Evolutionary conservation across 2,113 vertebrate species (phyloP).

Genomic region (Pogona vitticeps): DNA sequence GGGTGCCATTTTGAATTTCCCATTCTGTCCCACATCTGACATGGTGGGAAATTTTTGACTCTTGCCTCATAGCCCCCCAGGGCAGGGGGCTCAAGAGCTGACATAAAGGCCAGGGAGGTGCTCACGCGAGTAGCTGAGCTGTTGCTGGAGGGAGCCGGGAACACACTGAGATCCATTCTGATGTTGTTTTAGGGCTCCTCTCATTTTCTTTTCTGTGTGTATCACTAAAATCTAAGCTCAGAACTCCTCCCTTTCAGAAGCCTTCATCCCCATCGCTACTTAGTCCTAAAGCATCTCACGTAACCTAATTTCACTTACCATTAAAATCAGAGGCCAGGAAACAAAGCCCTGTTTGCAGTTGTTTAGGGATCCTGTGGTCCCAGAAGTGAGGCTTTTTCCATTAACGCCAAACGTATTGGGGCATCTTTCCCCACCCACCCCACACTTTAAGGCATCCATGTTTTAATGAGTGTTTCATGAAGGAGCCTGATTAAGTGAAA

Average conservation of each 20-base stretch:
- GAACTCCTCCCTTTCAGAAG: background rate
- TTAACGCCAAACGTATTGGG: background rate
- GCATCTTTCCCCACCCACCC: fast-evolving
- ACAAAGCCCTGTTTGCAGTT: fast-evolving
- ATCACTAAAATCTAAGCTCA: background rate
- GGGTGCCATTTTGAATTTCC: background rate
- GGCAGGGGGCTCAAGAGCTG: too few species aligned
- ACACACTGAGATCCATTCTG: too few species aligned
- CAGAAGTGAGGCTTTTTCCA: background rate
- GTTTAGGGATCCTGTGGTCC: slow-evolving; percentile 17
- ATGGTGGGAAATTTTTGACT: background rate
- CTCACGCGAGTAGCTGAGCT: too few species aligned
- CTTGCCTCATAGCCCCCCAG: background rate
- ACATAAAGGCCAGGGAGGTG: too few species aligned
- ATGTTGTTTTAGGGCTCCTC: background rate
- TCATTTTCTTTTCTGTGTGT: background rate
- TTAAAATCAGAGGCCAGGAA: slow-evolving; percentile 39
- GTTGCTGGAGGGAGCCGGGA: too few species aligned
- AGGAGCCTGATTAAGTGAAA: slow-evolving; percentile 17
- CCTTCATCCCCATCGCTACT: background rate
- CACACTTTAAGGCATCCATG: fast-evolving
- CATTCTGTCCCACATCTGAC: background rate
- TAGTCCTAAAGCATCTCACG: background rate
- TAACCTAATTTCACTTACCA: background rate
- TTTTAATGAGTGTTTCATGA: background rate